phyloP scores from a whole-genome alignment of 2,113 vertebrate genomes.

The Pachycephala philippinensis region DNA sequence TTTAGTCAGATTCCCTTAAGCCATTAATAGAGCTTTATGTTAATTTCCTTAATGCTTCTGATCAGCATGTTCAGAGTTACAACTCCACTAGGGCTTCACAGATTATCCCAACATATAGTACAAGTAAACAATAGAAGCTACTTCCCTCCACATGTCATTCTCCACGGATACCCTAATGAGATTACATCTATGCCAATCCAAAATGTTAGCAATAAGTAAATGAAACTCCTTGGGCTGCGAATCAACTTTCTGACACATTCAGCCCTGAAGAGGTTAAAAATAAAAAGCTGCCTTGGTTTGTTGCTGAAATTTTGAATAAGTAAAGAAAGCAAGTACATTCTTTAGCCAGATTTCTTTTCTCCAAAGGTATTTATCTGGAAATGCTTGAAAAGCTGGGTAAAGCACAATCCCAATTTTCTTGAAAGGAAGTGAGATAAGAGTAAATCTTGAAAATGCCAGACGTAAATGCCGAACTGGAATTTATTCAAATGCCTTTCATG shows the following conservation, averaged over 20 bases:
- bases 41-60: constrained; percentile 51
- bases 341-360: constrained; percentile 24
- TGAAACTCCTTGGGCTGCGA: background rate
- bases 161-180: background rate
- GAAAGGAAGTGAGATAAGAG: constrained; percentile 39
- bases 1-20: constrained; percentile 64
- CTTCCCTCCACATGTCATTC: background rate
- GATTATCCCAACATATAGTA: constrained; percentile 11
- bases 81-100: background rate
- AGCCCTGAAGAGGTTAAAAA: constrained; percentile 17
- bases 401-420: constrained; percentile 45
- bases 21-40: constrained; percentile 63
- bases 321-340: background rate
- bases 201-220: background rate
- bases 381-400: constrained; percentile 33
- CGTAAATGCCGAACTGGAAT: constrained; percentile 24
- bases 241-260: background rate
- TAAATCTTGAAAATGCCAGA: constrained; percentile 51
- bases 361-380: constrained; percentile 38
- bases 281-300: background rate
- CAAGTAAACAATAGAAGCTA: background rate
- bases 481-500: constrained; percentile 60
- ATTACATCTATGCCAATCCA: background rate
- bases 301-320: background rate
- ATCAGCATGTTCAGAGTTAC: constrained; percentile 24